These are phyloP conservation scores for Dipodomys merriami DNA, from an alignment of 2,113 vertebrate genomes.

Conservation along the genomic window DNA sequence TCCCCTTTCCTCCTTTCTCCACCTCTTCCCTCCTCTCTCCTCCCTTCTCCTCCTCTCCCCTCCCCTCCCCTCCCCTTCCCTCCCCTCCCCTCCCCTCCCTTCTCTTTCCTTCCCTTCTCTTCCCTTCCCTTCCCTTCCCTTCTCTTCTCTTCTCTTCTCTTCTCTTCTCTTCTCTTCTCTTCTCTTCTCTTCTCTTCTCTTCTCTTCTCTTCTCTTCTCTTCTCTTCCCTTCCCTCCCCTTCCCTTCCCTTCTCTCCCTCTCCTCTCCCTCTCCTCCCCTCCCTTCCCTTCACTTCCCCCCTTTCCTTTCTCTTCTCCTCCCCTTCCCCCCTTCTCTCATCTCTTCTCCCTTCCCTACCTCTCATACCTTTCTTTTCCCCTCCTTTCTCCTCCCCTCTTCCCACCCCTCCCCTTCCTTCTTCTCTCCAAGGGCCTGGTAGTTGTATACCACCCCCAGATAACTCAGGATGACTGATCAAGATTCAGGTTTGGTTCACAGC, in stretches of 20 bases:
- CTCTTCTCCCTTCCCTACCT: not conserved
- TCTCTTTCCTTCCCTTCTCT: not conserved
- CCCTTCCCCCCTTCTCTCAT: not conserved
- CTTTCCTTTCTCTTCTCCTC: not conserved
- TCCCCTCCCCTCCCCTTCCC: not conserved
- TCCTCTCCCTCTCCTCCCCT: not conserved
- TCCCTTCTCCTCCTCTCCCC: not conserved
- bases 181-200: no score
- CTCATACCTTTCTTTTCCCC: accelerated
- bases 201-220: no score
- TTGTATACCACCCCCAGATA: not conserved
- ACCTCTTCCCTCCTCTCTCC: accelerated
- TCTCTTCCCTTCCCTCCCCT: no score
- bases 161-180: no score
- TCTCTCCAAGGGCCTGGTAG: not conserved
- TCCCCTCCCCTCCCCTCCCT: not conserved
- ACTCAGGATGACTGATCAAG: not conserved
- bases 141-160: not conserved
- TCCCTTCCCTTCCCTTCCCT: accelerated
- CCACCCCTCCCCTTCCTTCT: not conserved
- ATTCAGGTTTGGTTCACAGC: not conserved
- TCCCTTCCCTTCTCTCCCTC: not conserved
- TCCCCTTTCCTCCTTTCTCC: not conserved
- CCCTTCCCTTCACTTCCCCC: not conserved
- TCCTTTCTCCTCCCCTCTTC: not conserved